Evolutionary conservation across 2,888 invertebrate species (phyloP), one percentile per base, ranked within the genome.

Genomic region (Platynereis dumerilii): DNA sequence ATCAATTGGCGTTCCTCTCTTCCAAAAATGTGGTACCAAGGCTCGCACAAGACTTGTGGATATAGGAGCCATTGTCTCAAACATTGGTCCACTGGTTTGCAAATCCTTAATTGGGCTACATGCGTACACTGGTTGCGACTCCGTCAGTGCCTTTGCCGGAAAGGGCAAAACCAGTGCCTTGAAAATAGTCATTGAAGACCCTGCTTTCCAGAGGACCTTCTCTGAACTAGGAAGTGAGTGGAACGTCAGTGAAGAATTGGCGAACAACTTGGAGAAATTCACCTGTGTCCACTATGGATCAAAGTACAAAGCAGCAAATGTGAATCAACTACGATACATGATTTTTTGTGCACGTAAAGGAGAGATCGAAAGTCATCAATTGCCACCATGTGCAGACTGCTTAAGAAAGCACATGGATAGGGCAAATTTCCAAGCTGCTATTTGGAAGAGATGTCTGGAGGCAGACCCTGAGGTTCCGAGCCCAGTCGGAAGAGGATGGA

Each of bases 1-100:
- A 2, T 27, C 62, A 2, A 67, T 72, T 27, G 39, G 34, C 24
- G 24, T 15, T 42, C 24, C 34, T 20, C 15, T 67, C 24, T 69
- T 48, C 29, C 20, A 57, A 39, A 64, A 70, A 56, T 62, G 65
- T 60, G 69, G 69, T 3, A 68, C 64, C n/a, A 29, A 58, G 53
- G 54, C 52, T 20, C 15, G 69, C n/a, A n/a, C n/a, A n/a, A 28
- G 58, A 44, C 52, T 22, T 29, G 27, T 66, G 15, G 55, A 72
- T 55, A 55, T 72, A n/a, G 60, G 10, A n/a, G 64, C 68, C 28
- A 22, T 69, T 22, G 60, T 34, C 15, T 44, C 24, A 3, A 15
- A 55, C 17, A 26, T 70, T 26, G 72, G 72, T 17, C 26, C 17
- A 24, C 66, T 62, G 34, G 57, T 58, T 0, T 64, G 58, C 53